A percentile compares a stretch with the other conserved stretches of the same genome.
These are phyloP conservation scores for Megaceryle torquata DNA, from an alignment of 2,113 vertebrate species.

Conservation along the genomic window DNA sequence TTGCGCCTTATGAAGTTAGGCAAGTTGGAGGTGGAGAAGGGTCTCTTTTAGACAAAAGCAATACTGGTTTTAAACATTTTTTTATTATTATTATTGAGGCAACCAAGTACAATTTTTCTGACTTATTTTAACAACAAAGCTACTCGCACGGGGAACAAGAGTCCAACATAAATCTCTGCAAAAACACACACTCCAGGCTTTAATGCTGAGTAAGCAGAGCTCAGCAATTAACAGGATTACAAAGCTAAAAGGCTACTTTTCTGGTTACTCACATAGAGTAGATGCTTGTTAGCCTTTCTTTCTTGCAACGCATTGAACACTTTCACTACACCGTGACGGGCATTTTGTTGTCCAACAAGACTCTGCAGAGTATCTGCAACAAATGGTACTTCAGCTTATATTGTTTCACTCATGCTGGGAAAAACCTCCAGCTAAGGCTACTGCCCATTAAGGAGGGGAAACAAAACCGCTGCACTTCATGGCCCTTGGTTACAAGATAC, in stretches of 20 bases:
- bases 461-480: not conserved
- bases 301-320: constrained; percentile 96
- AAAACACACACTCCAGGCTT: not conserved
- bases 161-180: not conserved
- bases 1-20: not conserved
- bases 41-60: not conserved
- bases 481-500: not conserved
- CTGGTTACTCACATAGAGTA: constrained; percentile 90
- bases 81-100: not conserved
- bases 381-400: not conserved
- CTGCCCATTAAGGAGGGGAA: not conserved
- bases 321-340: constrained; percentile 93
- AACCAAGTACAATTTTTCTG: not conserved
- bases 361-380: constrained; percentile 90
- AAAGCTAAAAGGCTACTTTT: not conserved
- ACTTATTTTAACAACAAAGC: not conserved
- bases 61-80: not conserved
- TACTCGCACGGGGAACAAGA: not conserved
- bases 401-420: not conserved
- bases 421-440: not conserved
- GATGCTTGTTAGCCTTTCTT: constrained; percentile 93
- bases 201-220: not conserved
- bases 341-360: constrained; percentile 96
- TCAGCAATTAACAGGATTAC: not conserved
- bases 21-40: not conserved